These are phyloP conservation scores for Oegoconia quadripuncta DNA, from an alignment of 2,888 invertebrate genomes.

Conservation along the genomic window DNA sequence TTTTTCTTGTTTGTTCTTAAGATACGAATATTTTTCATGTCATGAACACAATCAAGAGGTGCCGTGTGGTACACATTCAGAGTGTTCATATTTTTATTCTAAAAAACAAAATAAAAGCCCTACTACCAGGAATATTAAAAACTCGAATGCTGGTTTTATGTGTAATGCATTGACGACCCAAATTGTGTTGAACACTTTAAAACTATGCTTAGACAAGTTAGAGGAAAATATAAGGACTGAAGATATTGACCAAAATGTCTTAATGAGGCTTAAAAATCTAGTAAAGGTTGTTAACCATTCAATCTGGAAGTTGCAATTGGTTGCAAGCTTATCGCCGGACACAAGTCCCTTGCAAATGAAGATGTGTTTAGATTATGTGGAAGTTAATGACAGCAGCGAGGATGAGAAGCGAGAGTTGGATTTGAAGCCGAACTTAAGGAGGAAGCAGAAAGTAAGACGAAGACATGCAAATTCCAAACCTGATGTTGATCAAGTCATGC, in stretches of 20 bases:
- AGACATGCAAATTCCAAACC: constrained; percentile 56
- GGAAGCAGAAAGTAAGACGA: constrained; percentile 57
- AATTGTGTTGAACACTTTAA: constrained; percentile 78
- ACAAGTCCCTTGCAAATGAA: constrained; percentile 61
- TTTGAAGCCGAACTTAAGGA: constrained; percentile 42
- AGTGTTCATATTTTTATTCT: constrained; percentile 72
- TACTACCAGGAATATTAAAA: constrained; percentile 33
- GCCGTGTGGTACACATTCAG: constrained; percentile 66
- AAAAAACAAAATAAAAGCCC: constrained; percentile 53
- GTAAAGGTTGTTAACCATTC: constrained; percentile 81
- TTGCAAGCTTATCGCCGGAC: constrained; percentile 77
- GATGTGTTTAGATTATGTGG: constrained; percentile 67
- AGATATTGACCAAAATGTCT: constrained; percentile 39
- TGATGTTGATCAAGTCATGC: constrained; percentile 57
- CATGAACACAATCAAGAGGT: constrained; percentile 68
- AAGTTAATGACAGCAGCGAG: constrained; percentile 67
- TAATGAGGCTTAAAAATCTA: constrained; percentile 48
- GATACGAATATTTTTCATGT: constrained; percentile 80
- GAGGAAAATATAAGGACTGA: constrained; percentile 48
- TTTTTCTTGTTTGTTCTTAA: constrained; percentile 84
- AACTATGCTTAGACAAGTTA: constrained; percentile 72
- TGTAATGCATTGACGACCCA: constrained; percentile 80
- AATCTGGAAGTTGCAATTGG: constrained; percentile 85
- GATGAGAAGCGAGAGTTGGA: constrained; percentile 63
- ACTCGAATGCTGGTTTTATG: constrained; percentile 70